phyloP scores from a whole-genome alignment of 2,113 vertebrate species.

The Clarias magur region DNA sequence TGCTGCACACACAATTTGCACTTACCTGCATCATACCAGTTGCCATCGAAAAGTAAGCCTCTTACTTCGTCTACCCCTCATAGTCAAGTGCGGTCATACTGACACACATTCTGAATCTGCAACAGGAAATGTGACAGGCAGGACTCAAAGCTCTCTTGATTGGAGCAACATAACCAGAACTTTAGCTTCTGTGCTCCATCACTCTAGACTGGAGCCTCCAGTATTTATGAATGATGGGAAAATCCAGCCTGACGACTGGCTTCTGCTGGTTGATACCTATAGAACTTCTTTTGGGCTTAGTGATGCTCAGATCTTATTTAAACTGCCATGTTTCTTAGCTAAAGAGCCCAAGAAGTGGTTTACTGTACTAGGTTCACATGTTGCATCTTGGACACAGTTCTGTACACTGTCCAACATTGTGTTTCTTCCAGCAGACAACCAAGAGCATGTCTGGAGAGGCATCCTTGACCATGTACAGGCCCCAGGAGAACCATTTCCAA shows the following conservation, averaged over 20 bases:
- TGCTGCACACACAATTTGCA: neutral
- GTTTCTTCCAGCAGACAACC: neutral
- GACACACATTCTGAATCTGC: no score
- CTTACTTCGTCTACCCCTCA: neutral
- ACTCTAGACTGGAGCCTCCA: neutral
- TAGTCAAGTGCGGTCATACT: no score
- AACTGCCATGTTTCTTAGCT: neutral
- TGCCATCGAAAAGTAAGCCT: neutral
- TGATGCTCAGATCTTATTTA: neutral
- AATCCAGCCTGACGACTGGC: neutral
- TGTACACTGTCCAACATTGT: neutral
- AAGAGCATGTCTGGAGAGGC: neutral
- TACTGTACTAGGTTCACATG: neutral
- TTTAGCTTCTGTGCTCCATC: neutral
- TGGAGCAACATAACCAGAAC: neutral
- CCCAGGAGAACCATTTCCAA: neutral
- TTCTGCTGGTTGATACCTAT: neutral
- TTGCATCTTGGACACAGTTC: slow-evolving; percentile 2
- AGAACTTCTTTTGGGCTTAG: neutral
- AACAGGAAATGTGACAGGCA: no score
- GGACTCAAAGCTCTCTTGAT: neutral
- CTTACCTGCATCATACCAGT: neutral
- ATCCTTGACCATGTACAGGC: neutral
- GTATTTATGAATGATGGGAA: neutral
- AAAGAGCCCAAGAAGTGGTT: slow-evolving; percentile 37